Evolutionary conservation across 2,888 invertebrate species (phyloP).

Genomic region (Hypsopygia costalis): DNA sequence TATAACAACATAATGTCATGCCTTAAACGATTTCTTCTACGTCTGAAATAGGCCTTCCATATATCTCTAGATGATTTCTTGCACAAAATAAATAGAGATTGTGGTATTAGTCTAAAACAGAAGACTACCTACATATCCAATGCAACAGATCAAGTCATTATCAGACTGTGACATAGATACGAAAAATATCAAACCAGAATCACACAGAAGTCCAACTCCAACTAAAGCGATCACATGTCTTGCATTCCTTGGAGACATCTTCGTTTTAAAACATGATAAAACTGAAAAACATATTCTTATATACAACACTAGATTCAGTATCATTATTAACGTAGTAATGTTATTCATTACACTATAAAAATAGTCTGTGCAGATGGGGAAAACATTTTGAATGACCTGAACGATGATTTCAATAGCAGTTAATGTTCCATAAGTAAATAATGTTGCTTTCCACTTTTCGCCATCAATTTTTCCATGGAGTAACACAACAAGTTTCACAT

Average conservation of each 20-base stretch:
- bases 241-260: conserved; percentile 12
- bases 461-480: conserved; percentile 7
- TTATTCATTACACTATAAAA: no score
- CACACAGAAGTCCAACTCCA: conserved; percentile 19
- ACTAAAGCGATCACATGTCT: conserved; percentile 15
- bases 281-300: conserved; percentile 14
- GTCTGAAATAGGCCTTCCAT: neutral
- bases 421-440: conserved; percentile 1
- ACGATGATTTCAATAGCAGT: conserved; percentile 1
- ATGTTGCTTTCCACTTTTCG: conserved; percentile 9
- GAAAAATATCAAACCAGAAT: conserved; percentile 2
- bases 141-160: neutral
- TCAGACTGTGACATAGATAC: neutral
- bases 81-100: neutral
- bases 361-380: no score
- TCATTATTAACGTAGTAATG: neutral
- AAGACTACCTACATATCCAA: neutral
- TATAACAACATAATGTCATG: no score
- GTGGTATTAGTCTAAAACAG: neutral
- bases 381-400: neutral
- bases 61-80: neutral
- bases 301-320: conserved; percentile 4
- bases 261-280: conserved; percentile 17
- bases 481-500: conserved; percentile 14
- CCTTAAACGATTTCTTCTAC: neutral